phyloP scores from a whole-genome alignment of 2,113 vertebrate genomes.

The Sinocyclocheilus maitianheensis region DNA sequence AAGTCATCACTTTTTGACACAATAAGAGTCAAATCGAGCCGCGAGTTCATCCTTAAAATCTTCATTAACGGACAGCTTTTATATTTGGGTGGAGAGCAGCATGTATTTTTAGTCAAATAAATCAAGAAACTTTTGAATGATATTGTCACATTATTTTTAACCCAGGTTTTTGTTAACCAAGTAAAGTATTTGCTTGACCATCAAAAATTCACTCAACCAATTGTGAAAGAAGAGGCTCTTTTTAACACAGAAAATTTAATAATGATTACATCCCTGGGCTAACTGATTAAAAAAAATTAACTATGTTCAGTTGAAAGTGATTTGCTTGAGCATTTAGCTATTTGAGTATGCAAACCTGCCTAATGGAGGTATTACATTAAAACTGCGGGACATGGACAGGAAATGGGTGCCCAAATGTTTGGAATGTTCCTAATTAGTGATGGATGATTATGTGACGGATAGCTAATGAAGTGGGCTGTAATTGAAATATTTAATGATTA shows the following conservation, averaged over 20 bases:
- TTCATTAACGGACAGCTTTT: no score
- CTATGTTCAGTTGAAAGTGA: constrained; percentile 2
- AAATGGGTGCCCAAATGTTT: constrained; percentile 37
- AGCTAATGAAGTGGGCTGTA: constrained; percentile 54
- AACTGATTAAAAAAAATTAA: background rate
- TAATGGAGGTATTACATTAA: constrained; percentile 37
- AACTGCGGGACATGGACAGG: constrained; percentile 15
- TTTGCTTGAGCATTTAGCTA: constrained; percentile 5
- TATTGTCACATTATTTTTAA: no score
- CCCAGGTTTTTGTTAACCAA: no score
- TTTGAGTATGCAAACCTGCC: constrained; percentile 6
- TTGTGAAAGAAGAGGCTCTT: background rate
- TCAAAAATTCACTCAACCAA: background rate
- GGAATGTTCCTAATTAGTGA: constrained; percentile 42
- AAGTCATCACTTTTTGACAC: no score
- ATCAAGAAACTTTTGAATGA: no score
- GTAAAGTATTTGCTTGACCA: no score
- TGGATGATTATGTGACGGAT: constrained; percentile 55
- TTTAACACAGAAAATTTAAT: background rate
- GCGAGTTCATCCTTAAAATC: no score
- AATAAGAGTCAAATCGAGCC: no score
- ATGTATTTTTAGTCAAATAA: no score
- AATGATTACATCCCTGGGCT: background rate
- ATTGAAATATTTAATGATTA: constrained; percentile 57
- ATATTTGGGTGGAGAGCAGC: no score